These are phyloP conservation scores for Drosophila anomelani DNA, from an alignment of 2,888 invertebrate species.

Conservation along the genomic window DNA sequence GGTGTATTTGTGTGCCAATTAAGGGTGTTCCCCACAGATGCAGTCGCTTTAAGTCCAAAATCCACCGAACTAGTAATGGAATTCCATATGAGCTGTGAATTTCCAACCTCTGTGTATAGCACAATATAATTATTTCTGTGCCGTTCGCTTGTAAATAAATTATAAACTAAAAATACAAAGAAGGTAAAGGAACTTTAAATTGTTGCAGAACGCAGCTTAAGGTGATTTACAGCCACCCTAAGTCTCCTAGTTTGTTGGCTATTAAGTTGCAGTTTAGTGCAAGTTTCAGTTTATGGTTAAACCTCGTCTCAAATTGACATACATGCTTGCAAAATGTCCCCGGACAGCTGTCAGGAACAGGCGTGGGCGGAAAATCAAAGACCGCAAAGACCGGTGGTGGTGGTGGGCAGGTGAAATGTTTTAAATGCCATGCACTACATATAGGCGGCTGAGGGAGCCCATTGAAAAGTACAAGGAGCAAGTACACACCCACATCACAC, in stretches of 20 bases:
- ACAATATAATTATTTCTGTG: too few species aligned
- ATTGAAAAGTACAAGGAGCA: slow-evolving; percentile 23
- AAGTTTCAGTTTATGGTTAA: neutral
- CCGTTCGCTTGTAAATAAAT: neutral
- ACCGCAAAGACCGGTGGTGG: slow-evolving; percentile 14
- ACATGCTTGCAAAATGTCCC: slow-evolving; percentile 18
- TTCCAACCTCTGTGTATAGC: neutral
- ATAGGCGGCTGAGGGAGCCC: slow-evolving; percentile 8
- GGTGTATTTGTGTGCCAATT: slow-evolving; percentile 12
- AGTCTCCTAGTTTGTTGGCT: neutral
- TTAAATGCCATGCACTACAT: slow-evolving; percentile 33
- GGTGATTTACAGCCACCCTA: neutral
- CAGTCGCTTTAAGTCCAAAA: neutral
- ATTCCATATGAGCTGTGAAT: neutral
- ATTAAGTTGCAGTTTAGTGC: slow-evolving; percentile 6
- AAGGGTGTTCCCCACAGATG: slow-evolving; percentile 1
- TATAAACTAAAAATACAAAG: neutral
- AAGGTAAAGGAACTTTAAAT: neutral
- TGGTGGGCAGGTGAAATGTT: slow-evolving; percentile 25
- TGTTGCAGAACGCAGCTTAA: too few species aligned
- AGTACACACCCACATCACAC: neutral
- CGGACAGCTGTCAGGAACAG: slow-evolving; percentile 28
- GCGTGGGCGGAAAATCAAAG: slow-evolving; percentile 37
- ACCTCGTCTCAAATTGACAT: neutral
- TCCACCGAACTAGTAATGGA: neutral